A percentile compares a stretch with the other conserved stretches of the same genome.
Evolutionary conservation across 2,797 vertebrate genomes (phyloP).

Genomic region (Alcedo atthis): DNA sequence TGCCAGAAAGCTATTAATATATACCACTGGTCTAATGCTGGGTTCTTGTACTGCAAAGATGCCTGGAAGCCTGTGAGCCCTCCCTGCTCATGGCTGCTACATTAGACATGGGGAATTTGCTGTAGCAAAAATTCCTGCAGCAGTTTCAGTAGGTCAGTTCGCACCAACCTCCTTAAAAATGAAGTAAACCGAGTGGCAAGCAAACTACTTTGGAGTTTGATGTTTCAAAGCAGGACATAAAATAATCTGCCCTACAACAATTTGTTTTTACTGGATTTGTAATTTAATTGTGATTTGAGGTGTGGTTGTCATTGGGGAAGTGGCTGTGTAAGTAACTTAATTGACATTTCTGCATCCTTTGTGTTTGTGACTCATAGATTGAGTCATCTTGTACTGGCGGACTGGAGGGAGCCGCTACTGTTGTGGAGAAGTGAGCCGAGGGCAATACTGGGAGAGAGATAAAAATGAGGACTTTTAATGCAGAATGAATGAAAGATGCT

Average conservation of each 20-base stretch:
- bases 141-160: neutral
- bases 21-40: neutral
- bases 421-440: neutral
- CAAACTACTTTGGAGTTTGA: neutral
- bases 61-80: neutral
- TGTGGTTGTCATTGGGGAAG: constrained; percentile 57
- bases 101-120: neutral
- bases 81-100: neutral
- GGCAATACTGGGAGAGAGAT: neutral
- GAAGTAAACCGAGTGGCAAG: neutral
- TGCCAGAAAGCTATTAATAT: neutral
- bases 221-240: neutral
- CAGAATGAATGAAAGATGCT: neutral
- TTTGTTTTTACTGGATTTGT: constrained; percentile 32
- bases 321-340: constrained; percentile 45
- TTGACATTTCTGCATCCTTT: constrained; percentile 62
- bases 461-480: neutral
- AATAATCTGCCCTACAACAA: neutral
- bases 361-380: constrained; percentile 53
- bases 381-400: neutral
- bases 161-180: neutral
- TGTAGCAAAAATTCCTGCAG: neutral
- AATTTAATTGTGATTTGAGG: constrained; percentile 60
- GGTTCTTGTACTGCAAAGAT: neutral
- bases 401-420: neutral